These are phyloP conservation scores for Agelaius tricolor DNA, from an alignment of 2,113 vertebrate genomes.

Conservation along the genomic window DNA sequence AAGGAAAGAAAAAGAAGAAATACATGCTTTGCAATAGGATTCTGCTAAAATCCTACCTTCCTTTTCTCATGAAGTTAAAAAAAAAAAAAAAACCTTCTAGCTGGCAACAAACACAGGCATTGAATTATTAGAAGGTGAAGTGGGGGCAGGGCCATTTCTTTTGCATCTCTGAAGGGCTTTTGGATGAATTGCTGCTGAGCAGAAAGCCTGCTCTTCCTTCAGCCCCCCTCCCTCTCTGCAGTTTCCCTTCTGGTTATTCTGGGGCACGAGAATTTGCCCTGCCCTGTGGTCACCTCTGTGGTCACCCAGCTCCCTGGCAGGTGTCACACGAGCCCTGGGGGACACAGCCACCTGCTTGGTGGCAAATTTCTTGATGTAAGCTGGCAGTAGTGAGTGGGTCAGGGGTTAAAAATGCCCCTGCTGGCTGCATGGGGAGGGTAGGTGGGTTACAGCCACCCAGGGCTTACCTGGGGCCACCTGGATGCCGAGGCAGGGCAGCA, in stretches of 20 bases:
- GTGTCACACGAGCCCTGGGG: fast-evolving
- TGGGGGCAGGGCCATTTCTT: background rate
- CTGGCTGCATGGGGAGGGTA: background rate
- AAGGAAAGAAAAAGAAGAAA: slow-evolving; percentile 31
- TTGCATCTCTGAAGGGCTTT: background rate
- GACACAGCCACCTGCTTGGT: background rate
- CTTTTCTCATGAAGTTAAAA: background rate
- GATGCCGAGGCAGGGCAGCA: background rate
- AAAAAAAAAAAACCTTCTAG: background rate
- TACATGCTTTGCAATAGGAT: background rate
- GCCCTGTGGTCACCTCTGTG: background rate
- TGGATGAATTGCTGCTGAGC: background rate
- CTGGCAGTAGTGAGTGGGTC: fast-evolving
- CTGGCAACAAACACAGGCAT: background rate
- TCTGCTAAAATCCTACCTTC: slow-evolving; percentile 28
- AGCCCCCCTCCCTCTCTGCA: background rate
- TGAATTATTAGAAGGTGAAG: background rate
- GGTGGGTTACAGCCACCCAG: background rate
- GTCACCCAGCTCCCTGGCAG: background rate
- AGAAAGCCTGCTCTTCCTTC: background rate
- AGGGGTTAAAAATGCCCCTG: background rate
- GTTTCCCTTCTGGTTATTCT: background rate
- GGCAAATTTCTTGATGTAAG: background rate
- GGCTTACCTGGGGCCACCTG: background rate
- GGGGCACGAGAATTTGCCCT: background rate